Evolutionary conservation across 2,888 invertebrate genomes (phyloP), one percentile per base, ranked within the genome.

Genomic region (Microplitis deprimator): DNA sequence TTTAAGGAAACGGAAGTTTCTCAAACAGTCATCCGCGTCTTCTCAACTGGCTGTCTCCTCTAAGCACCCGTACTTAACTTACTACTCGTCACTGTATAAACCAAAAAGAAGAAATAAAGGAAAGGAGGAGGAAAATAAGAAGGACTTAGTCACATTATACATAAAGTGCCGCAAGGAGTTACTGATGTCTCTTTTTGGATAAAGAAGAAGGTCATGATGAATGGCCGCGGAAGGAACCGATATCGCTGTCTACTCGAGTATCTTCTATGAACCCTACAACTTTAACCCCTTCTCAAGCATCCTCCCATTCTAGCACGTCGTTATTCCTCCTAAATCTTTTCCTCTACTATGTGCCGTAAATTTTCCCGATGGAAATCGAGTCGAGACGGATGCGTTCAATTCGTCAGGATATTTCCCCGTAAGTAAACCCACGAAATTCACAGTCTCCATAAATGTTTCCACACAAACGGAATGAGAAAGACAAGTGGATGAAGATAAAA

Each of bases 21-120:
- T 62, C 68, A 17, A 41, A 68, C 40, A 76, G 77, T 72, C 72
- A 73, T 65, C 77, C 40, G 73, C 73, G 68, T 71, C 75, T 40
- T 40, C 73, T 40, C 17, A 50, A 50, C 50, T 50, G 50, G 50
- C 10, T 50, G 50, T 50, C 50, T 50, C 13, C 50, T 50, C 50
- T 50, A 50, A 50, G 50, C 50, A 13, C 40, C n/a, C 17, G 10
- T 13, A 67, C 39, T 38, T 38, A 10, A 38, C 65, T 10, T 5
- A 67, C 65, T 10, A 13, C 65, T 67, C 65, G 65, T 67, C 38
- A 67, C 7, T 13, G 50, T 50, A 50, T 10, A 50, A 50, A 3
- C 50, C 50, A 1, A 13, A 50, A 41, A 50, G 4, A 10, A 50
- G 4, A 50, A 50, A 7, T 50, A 7, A 7, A 1, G 13, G 50